Evolutionary conservation across 2,888 invertebrate genomes (phyloP).

Genomic region (Apantesis nais): DNA sequence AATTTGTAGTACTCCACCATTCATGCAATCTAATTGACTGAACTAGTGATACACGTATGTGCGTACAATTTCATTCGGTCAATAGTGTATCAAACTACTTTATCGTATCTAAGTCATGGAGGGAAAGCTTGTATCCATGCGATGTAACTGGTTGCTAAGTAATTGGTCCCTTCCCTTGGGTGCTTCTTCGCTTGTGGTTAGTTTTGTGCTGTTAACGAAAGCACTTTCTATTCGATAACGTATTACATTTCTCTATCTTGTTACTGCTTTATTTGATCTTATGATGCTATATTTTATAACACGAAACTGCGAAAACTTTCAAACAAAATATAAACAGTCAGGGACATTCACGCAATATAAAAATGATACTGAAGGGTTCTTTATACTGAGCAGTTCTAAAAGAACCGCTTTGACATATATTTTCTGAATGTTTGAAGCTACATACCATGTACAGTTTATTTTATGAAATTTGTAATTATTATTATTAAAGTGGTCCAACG

Average conservation of each 20-base stretch:
- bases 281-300: background rate
- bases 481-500: no score
- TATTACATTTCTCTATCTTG: slow-evolving; percentile 62
- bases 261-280: slow-evolving; percentile 27
- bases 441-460: no score
- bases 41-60: slow-evolving; percentile 1
- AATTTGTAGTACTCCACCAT: background rate
- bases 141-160: slow-evolving; percentile 70
- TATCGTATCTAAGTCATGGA: slow-evolving; percentile 40
- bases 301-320: no score
- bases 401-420: no score
- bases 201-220: slow-evolving; percentile 64
- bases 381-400: no score
- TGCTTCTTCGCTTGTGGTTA: slow-evolving; percentile 56
- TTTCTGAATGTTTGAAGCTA: no score
- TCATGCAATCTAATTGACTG: background rate
- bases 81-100: slow-evolving; percentile 38
- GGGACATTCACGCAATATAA: no score
- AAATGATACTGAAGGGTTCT: no score
- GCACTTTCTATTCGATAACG: slow-evolving; percentile 61
- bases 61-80: slow-evolving; percentile 34
- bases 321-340: no score
- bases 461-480: no score
- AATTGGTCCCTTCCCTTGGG: slow-evolving; percentile 72
- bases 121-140: slow-evolving; percentile 62